Evolutionary conservation across 2,113 vertebrate genomes (phyloP), one percentile per base, ranked within the genome.

Genomic region (Burhinus oedicnemus): DNA sequence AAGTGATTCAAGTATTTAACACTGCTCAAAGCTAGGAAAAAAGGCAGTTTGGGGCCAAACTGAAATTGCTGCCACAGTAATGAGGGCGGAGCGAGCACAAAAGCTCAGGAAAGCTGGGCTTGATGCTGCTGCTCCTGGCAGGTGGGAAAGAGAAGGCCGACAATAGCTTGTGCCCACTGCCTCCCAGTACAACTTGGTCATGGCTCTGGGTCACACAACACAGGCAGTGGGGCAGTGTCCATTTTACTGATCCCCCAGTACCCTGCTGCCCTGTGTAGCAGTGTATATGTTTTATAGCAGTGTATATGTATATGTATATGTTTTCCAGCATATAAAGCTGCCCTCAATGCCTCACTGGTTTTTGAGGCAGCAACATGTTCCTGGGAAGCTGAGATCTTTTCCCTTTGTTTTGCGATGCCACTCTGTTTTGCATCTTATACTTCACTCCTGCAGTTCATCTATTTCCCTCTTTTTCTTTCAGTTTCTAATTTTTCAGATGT

Each of bases 91-190:
- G n/a, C 7, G 9, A 77, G 25, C 15, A 23, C n/a, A 86, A 80
- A 62, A 83, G 20, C 40, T 69, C 71, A 69, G 66, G 40, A 72
- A 72, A 68, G 11, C 25, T 7, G 4, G 26, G 20, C 62, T 92
- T 25, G 29, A 42, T 29, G 13, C 5, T 64, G n/a, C 61, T 92
- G 47, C 44, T 72, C 55, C 29, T 23, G 19, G 66, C 54, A 64
- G 40, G 38, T 36, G 15, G 36, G 32, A 60, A 64, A n/a, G 27
- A 68, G 47, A 75, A 45, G 38, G 18, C 4, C 15, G 34, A 16
- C 3, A 5, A 21, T 13, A 12, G 2, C 20, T 55, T 65, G 22
- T 68, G 70, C 27, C 13, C 2, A 0, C 30, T 29, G n/a, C 22
- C 34, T 61, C 5, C 5, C 34, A 3, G 1, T n/a, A 25, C 29